Percentiles rank a stretch among this genome's conserved stretches.
phyloP scores from a whole-genome alignment of 2,888 invertebrate species.

The Acrobasis suavella region DNA sequence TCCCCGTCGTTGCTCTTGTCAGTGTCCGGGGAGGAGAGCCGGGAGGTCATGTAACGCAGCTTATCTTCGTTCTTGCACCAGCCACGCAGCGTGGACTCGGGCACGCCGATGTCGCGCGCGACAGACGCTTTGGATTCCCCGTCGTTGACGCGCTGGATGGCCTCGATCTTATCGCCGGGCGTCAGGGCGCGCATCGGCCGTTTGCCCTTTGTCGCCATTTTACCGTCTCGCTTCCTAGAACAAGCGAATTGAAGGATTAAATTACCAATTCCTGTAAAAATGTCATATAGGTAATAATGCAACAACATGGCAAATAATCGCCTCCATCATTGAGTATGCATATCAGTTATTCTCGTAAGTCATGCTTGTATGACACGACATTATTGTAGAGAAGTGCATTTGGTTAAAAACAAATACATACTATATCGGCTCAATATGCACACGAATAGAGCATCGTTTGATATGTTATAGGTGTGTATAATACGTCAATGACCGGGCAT shows the following conservation, averaged over 20 bases:
- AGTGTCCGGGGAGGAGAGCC: slow-evolving; percentile 88
- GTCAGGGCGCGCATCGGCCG: slow-evolving; percentile 90
- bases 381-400: not conserved
- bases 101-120: slow-evolving; percentile 92
- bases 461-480: not conserved
- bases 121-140: slow-evolving; percentile 94
- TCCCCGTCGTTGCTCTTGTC: slow-evolving; percentile 81
- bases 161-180: slow-evolving; percentile 90
- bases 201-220: slow-evolving; percentile 88
- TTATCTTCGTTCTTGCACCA: slow-evolving; percentile 95
- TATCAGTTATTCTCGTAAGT: not conserved
- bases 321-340: not conserved
- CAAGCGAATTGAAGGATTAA: slow-evolving; percentile 40
- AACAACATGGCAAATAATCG: not conserved
- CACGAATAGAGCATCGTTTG: not conserved
- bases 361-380: not conserved
- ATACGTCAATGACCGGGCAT: slow-evolving; percentile 11
- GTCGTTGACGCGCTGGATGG: slow-evolving; percentile 91
- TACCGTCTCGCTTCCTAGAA: slow-evolving; percentile 65
- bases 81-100: slow-evolving; percentile 92
- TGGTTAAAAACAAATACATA: not conserved
- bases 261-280: not conserved
- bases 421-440: not conserved
- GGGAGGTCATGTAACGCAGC: slow-evolving; percentile 85
- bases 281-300: not conserved